Evolutionary conservation across 30 jellyfish, hydroid and myxozoan genomes (phyloP), one percentile per base, ranked within the genome.

Genomic region (Pelagia noctiluca): DNA sequence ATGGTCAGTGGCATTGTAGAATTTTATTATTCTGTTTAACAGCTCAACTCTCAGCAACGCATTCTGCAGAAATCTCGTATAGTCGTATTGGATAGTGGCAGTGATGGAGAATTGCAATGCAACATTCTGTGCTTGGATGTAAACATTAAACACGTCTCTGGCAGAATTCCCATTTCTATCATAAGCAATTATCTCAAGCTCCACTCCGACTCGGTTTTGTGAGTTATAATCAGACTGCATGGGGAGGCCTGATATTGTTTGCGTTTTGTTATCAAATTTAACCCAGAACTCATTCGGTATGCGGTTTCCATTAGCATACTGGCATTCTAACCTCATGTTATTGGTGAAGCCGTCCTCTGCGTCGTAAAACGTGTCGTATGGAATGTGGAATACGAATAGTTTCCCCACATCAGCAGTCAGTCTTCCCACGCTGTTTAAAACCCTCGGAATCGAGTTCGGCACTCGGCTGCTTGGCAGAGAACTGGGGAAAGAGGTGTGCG

Each of bases 361-460:
- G 33, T 84, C 95, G 67, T 72, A 84, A 34, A 84, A 84, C n/a
- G 95, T 84, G 49, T 84, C 88, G 36, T 50, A 61, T 29, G 95
- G 95, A 22, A 84, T 72, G 36, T 62, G 47, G 47, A 26, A 84
- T 0, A 62, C 38, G 19, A 84, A 61, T 24, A 72, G 33, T 63
- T 84, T 61, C 18, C 95, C 95, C 7, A 84, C 88, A 23, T 42
- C 30, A 2, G 95, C 88, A 29, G 65, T 32, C 8, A 84, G 23
- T 34, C 68, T 47, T 3, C 95, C 88, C 31, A 84, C 73, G 42
- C 95, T 75, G 42, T 84, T 84, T 42, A 84, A 72, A 22, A 84
- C 35, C 5, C 7, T 22, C 16, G 95, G 95, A 30, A n/a, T 64
- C 26, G 95, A 37, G 49, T 84, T 61, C 25, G 88, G 84, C 19